These are phyloP conservation scores for Exocentrus adspersus DNA, from an alignment of 2,888 invertebrate species.

Conservation along the genomic window DNA sequence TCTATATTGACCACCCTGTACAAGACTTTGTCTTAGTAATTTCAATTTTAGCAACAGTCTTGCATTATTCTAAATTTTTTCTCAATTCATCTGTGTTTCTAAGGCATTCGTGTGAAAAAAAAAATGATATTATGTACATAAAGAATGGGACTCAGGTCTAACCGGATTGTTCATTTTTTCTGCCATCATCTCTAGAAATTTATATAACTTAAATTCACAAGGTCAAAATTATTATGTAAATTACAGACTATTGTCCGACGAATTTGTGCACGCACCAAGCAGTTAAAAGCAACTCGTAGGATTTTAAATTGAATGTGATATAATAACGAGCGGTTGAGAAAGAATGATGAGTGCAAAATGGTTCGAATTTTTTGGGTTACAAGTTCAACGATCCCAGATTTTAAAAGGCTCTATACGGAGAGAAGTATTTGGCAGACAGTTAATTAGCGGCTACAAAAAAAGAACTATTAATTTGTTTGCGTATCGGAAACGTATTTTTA, in stretches of 20 bases:
- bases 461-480: neutral
- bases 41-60: too few relatives aligned
- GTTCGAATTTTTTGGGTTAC: conserved; percentile 4
- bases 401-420: neutral
- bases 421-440: neutral
- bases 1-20: too few relatives aligned
- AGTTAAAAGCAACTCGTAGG: conserved; percentile 16
- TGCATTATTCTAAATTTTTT: too few relatives aligned
- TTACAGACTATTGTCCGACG: conserved; percentile 23
- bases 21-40: too few relatives aligned
- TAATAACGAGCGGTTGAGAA: conserved; percentile 23
- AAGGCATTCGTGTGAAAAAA: too few relatives aligned
- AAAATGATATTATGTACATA: too few relatives aligned
- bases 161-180: neutral
- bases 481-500: neutral
- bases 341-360: conserved; percentile 6
- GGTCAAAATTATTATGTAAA: conserved; percentile 23
- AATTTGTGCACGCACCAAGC: conserved; percentile 1
- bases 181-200: neutral
- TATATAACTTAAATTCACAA: conserved; percentile 19
- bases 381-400: conserved; percentile 11
- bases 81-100: neutral
- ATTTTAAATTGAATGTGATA: conserved; percentile 13
- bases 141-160: too few relatives aligned
- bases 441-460: neutral